Conservation (phyloP, 1,140 invertebrate species). For the Notospermus geniculatus region DNA sequence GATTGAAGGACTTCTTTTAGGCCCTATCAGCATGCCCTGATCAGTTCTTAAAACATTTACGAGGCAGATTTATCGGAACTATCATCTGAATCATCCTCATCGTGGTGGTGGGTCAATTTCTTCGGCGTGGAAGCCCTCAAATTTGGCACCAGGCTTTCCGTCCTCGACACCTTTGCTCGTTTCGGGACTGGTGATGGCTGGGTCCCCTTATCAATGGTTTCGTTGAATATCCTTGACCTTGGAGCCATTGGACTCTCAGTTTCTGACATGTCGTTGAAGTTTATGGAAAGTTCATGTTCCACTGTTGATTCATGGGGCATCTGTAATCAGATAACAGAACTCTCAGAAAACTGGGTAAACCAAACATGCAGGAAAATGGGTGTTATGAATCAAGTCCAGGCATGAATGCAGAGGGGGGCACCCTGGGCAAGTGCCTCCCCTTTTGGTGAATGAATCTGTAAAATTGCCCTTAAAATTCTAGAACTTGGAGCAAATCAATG, state of each 20-base stretch:
- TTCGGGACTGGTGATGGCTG: background rate
- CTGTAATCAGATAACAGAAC: slow-evolving; percentile 58
- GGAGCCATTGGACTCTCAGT: slow-evolving; percentile 22
- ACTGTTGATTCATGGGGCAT: slow-evolving; percentile 99
- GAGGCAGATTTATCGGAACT: slow-evolving; percentile 9
- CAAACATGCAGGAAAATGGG: too few species aligned
- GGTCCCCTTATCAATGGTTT: slow-evolving; percentile 6
- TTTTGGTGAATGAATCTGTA: too few species aligned
- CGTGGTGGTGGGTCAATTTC: slow-evolving; percentile 87
- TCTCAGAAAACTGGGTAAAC: too few species aligned
- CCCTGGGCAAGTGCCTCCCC: too few species aligned
- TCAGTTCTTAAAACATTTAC: too few species aligned
- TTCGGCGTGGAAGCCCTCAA: slow-evolving; percentile 82
- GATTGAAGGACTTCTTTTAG: too few species aligned
- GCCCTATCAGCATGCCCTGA: too few species aligned
- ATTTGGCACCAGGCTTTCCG: slow-evolving; percentile 69
- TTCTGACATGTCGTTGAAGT: slow-evolving; percentile 13
- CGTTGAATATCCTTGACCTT: slow-evolving; percentile 15
- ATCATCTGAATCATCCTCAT: slow-evolving; percentile 75
- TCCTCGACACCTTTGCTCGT: slow-evolving; percentile 54
- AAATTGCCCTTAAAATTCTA: too few species aligned
- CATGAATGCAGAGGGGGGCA: too few species aligned
- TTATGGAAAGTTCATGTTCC: slow-evolving; percentile 71
- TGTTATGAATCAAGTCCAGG: too few species aligned
- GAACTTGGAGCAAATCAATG: too few species aligned